phyloP scores from a whole-genome alignment of 2,797 vertebrate genomes.

The Lepidocolaptes lacrymiger region DNA sequence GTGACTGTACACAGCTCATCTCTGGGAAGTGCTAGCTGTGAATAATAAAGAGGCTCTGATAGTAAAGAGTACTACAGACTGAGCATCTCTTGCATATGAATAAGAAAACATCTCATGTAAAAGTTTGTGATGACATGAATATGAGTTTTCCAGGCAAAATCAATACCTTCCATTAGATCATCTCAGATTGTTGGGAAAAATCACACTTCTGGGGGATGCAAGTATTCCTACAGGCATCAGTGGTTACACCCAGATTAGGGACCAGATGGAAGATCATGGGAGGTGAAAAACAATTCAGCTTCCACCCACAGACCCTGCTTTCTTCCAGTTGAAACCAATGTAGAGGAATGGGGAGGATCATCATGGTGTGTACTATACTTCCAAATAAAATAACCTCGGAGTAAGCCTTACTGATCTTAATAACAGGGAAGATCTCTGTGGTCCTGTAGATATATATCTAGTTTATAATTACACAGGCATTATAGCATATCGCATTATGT shows the following conservation, averaged over 20 bases:
- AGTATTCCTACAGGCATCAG: not conserved
- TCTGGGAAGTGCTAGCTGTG: not conserved
- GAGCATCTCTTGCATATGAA: not conserved
- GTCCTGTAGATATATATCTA: not conserved
- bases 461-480: not conserved
- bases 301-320: not conserved
- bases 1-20: not conserved
- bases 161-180: not conserved
- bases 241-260: not conserved
- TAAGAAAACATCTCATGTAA: not conserved
- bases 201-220: not conserved
- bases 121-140: not conserved
- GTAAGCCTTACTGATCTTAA: fast-evolving
- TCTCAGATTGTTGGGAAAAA: not conserved
- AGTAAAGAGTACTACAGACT: not conserved
- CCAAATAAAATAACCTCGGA: not conserved
- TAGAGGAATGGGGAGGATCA: not conserved
- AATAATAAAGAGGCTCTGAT: not conserved
- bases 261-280: not conserved
- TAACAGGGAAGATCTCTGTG: not conserved
- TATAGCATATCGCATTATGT: not conserved
- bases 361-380: not conserved
- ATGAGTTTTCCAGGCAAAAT: not conserved
- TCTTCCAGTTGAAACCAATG: not conserved
- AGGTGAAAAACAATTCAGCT: not conserved